phyloP scores from a whole-genome alignment of 2,888 invertebrate genomes.

The Neoascia interrupta region DNA sequence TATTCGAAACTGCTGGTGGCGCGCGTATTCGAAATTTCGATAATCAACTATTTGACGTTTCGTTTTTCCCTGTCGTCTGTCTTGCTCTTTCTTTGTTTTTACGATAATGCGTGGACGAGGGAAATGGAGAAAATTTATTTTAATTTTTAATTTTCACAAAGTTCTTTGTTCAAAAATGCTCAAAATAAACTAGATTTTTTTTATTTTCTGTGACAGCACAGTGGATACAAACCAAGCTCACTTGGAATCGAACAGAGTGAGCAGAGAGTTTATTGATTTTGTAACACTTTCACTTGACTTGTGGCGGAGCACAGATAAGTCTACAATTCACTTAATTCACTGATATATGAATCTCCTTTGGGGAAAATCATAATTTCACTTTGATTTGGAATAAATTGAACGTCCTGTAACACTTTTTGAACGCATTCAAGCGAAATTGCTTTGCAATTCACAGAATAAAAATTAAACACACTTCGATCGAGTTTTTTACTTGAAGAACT shows the following conservation, averaged over 20 bases:
- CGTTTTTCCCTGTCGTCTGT: background rate
- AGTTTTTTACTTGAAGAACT: conserved; percentile 34
- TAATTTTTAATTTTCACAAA: background rate
- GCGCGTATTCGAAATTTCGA: conserved; percentile 18
- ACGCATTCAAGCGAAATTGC: conserved; percentile 10
- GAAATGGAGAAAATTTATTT: background rate
- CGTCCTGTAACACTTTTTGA: background rate
- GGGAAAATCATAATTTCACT: background rate
- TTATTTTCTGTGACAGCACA: background rate
- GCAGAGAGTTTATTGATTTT: background rate
- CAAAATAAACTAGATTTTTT: background rate
- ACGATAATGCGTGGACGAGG: background rate
- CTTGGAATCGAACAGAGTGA: too few relatives aligned
- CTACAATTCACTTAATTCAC: too few relatives aligned
- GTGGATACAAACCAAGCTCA: too few relatives aligned
- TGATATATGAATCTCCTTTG: too few relatives aligned
- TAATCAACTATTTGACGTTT: conserved; percentile 21
- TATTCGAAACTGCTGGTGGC: background rate
- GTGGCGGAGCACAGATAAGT: too few relatives aligned
- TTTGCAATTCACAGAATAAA: conserved; percentile 18
- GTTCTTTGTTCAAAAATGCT: background rate
- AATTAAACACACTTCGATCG: conserved; percentile 20
- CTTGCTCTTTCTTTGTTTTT: conserved; percentile 39
- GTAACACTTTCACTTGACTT: conserved; percentile 15
- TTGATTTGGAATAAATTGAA: conserved; percentile 12